phyloP scores from a whole-genome alignment of 2,888 invertebrate genomes.

The Priocnemis perturbator region DNA sequence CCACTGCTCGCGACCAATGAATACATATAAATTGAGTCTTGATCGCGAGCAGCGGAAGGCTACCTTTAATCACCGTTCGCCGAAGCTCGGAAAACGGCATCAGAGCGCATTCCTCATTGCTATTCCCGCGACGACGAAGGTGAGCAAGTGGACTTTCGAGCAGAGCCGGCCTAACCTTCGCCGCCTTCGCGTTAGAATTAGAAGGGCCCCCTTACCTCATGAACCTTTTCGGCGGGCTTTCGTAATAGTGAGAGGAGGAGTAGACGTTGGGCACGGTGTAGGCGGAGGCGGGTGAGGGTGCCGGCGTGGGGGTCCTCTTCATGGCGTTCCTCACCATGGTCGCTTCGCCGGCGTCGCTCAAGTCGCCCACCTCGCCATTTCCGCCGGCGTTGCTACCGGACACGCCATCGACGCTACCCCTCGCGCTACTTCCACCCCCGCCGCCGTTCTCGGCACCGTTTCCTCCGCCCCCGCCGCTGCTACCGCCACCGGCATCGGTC shows the following conservation, averaged over 20 bases:
- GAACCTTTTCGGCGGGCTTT: constrained; percentile 71
- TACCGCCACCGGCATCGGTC: constrained; percentile 68
- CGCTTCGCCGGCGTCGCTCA: constrained; percentile 74
- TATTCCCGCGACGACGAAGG: too few relatives aligned
- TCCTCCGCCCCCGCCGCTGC: constrained; percentile 72
- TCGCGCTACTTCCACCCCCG: constrained; percentile 67
- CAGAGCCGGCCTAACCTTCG: too few relatives aligned
- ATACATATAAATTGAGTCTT: too few relatives aligned
- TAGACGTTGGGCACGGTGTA: constrained; percentile 68
- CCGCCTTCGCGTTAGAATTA: neutral
- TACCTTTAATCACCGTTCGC: too few relatives aligned
- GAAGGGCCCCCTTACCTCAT: constrained; percentile 65
- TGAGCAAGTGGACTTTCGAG: too few relatives aligned
- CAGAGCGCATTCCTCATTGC: too few relatives aligned
- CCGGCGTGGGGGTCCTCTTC: constrained; percentile 69
- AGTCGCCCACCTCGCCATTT: constrained; percentile 76
- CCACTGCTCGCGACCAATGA: too few relatives aligned
- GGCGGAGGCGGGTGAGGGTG: constrained; percentile 67
- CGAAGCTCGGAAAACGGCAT: too few relatives aligned
- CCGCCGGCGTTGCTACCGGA: constrained; percentile 77
- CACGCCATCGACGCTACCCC: constrained; percentile 74
- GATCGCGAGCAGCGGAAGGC: too few relatives aligned
- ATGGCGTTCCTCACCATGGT: constrained; percentile 60
- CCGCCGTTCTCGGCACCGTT: constrained; percentile 53
- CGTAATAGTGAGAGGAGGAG: constrained; percentile 68